A percentile compares a stretch with the other conserved stretches of the same genome.
Evolutionary conservation across 2,888 invertebrate genomes (phyloP).

Genomic region (Uropetala carovei): DNA sequence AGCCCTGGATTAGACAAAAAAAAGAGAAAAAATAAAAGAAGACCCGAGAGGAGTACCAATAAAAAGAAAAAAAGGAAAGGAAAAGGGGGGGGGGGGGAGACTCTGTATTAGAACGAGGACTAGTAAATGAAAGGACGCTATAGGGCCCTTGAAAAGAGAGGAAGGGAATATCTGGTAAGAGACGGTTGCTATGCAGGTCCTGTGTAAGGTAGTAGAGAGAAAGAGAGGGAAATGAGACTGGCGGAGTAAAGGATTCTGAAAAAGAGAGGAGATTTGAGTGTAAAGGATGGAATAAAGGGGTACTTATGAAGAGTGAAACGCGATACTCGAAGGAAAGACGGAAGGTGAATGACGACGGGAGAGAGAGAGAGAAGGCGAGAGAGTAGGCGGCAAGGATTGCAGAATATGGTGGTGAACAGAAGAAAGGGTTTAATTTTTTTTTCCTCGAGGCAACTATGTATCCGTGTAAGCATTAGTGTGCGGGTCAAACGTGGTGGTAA

Average conservation of each 20-base stretch:
- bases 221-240: not conserved
- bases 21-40: not conserved
- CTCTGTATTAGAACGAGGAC: not conserved
- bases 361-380: no score
- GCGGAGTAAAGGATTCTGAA: not conserved
- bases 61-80: not conserved
- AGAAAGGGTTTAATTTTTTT: no score
- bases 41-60: not conserved
- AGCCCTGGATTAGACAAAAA: not conserved
- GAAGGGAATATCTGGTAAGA: not conserved
- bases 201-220: not conserved
- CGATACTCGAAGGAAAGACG: no score
- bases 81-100: not conserved
- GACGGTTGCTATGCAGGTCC: not conserved
- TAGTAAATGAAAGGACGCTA: not conserved
- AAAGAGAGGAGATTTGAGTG: not conserved
- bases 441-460: no score
- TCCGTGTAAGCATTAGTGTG: no score
- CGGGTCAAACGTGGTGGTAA: no score
- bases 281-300: not conserved
- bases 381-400: no score
- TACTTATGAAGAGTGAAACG: no score
- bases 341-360: no score
- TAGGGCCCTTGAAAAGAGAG: not conserved
- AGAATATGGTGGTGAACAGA: no score